Evolutionary conservation across 2,113 vertebrate species (phyloP).

Genomic region (Cavia aperea): DNA sequence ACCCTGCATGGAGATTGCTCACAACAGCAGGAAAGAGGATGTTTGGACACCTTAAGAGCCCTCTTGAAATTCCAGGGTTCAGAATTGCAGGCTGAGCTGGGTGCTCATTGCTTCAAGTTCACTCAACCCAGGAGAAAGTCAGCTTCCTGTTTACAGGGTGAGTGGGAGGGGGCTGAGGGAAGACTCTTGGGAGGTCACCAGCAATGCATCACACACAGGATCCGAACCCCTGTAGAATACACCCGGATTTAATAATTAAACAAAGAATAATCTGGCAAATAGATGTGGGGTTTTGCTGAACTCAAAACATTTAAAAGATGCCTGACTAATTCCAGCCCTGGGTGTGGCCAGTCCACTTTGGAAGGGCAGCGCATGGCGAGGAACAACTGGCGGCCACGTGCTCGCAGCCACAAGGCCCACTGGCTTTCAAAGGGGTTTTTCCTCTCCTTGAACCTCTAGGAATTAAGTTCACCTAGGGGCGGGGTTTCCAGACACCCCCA

Average conservation of each 20-base stretch:
- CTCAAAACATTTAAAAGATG: slow-evolving; percentile 32
- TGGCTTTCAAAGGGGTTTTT: not conserved
- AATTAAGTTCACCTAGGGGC: too few species aligned
- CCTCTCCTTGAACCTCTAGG: not conserved
- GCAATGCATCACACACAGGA: not conserved
- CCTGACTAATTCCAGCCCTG: not conserved
- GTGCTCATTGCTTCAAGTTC: not conserved
- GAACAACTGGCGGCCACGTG: not conserved
- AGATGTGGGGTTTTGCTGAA: slow-evolving; percentile 22
- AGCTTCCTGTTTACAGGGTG: slow-evolving; percentile 31
- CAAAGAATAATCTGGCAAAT: slow-evolving; percentile 30
- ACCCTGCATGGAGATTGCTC: not conserved
- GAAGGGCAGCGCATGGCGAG: fast-evolving
- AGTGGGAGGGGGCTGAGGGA: fast-evolving
- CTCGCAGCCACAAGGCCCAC: not conserved
- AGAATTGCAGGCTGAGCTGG: not conserved
- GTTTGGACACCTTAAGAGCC: not conserved
- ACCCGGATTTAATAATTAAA: slow-evolving; percentile 28
- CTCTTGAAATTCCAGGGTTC: slow-evolving; percentile 19
- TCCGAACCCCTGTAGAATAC: not conserved
- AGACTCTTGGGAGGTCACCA: not conserved
- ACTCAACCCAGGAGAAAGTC: not conserved
- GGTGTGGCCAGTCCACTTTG: not conserved
- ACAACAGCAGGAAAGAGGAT: not conserved
- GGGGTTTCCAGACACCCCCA: not conserved